Conservation (phyloP, 2,113 vertebrate species). For the Malurus cyaneus region DNA sequence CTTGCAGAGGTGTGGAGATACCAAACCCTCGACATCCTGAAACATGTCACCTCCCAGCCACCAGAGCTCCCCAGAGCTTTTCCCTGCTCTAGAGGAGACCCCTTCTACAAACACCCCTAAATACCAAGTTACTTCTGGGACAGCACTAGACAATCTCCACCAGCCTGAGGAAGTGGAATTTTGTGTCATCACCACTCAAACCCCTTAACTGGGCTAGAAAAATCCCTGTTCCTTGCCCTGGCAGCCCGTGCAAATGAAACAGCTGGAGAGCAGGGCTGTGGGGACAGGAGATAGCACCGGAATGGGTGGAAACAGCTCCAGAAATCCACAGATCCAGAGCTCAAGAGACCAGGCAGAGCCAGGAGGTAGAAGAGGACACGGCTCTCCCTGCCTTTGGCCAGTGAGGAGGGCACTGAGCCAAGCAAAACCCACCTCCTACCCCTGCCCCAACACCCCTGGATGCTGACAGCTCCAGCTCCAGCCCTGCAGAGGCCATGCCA, state of each 20-base stretch:
- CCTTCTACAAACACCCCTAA: neutral
- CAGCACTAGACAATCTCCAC: neutral
- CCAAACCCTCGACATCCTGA: neutral
- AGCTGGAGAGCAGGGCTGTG: neutral
- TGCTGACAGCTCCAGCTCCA: neutral
- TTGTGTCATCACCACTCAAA: neutral
- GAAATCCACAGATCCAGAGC: neutral
- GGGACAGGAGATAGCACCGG: neutral
- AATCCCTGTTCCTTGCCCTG: neutral
- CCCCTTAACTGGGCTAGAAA: neutral
- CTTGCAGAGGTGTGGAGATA: neutral
- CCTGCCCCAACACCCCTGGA: neutral
- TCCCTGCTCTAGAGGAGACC: neutral
- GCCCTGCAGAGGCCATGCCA: neutral
- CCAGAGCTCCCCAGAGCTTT: rapidly evolving
- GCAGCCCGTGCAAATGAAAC: neutral
- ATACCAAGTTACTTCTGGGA: neutral
- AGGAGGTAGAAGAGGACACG: neutral
- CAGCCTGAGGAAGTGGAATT: neutral
- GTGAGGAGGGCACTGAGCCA: neutral
- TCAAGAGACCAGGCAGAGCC: neutral
- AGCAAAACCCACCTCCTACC: rapidly evolving
- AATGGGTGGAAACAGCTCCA: neutral
- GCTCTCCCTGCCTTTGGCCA: neutral
- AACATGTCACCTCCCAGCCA: neutral